These are phyloP conservation scores for Otus sunia DNA, from an alignment of 2,113 vertebrate genomes.

Conservation along the genomic window DNA sequence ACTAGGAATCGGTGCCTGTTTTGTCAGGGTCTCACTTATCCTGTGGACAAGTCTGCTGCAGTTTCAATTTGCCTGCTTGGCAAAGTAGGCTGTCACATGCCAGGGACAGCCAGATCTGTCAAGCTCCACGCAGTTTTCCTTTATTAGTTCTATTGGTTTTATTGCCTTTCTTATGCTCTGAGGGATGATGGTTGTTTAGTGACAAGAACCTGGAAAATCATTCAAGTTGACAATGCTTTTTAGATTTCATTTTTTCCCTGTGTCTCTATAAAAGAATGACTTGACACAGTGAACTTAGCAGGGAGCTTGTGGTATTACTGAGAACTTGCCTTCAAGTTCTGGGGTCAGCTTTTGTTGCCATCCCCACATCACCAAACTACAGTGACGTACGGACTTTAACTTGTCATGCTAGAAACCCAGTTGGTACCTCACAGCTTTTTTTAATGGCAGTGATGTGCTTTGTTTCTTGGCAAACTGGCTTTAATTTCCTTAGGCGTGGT, in stretches of 20 bases:
- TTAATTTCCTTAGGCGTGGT: fast-evolving
- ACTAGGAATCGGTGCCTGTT: not conserved
- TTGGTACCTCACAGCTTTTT: not conserved
- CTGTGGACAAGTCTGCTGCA: constrained; percentile 3
- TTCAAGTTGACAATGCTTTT: constrained; percentile 54
- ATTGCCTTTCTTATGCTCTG: constrained; percentile 50
- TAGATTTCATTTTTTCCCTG: constrained; percentile 41
- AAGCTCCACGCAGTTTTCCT: constrained; percentile 33
- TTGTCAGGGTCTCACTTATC: constrained; percentile 47
- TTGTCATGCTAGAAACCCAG: not conserved
- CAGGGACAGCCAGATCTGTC: constrained; percentile 66
- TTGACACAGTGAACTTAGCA: not conserved
- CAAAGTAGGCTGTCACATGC: constrained; percentile 60
- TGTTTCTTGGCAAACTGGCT: not conserved
- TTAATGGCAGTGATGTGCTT: not conserved
- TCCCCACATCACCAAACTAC: not conserved
- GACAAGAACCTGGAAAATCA: constrained; percentile 58
- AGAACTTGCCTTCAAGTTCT: not conserved
- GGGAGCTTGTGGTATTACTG: not conserved
- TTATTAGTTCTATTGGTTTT: constrained; percentile 61
- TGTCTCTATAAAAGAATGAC: constrained; percentile 9
- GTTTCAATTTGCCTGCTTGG: constrained; percentile 51
- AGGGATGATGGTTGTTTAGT: constrained; percentile 65
- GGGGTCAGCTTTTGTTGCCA: not conserved
- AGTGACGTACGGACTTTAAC: fast-evolving